Evolutionary conservation across 2,888 invertebrate species (phyloP).

Genomic region (Lymantria dispar): DNA sequence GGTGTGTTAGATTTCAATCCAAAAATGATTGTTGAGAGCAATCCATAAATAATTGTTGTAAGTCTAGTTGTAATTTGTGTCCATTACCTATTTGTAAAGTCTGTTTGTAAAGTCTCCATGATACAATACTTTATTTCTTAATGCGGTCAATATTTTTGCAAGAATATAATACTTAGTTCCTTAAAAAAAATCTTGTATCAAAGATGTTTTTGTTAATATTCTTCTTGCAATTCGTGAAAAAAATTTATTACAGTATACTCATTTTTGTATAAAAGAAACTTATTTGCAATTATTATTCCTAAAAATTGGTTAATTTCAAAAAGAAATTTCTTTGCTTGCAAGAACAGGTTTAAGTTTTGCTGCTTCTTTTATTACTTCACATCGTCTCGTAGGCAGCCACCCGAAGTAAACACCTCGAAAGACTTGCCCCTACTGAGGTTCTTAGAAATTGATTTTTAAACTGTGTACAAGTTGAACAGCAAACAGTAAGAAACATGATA

Average conservation of each 20-base stretch:
- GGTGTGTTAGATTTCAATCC: too few species aligned
- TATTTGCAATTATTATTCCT: constrained; percentile 58
- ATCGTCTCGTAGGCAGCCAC: constrained; percentile 46
- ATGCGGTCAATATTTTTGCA: too few species aligned
- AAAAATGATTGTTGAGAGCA: too few species aligned
- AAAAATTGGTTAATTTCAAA: constrained; percentile 65
- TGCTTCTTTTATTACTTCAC: constrained; percentile 23
- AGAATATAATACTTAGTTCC: too few species aligned
- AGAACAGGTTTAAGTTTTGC: constrained; percentile 56
- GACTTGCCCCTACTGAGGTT: constrained; percentile 61
- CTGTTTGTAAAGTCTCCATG: too few species aligned
- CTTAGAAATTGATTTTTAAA: constrained; percentile 78
- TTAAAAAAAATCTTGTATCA: too few species aligned
- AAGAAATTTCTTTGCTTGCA: constrained; percentile 50
- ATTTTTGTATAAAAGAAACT: constrained; percentile 51
- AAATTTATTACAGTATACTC: constrained; percentile 40
- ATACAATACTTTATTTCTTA: too few species aligned
- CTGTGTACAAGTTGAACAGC: constrained; percentile 64
- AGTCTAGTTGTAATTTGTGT: too few species aligned
- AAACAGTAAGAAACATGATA: constrained; percentile 62
- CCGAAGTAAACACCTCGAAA: constrained; percentile 67
- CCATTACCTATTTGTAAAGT: too few species aligned
- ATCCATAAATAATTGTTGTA: too few species aligned
- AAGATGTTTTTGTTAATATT: constrained; percentile 45
- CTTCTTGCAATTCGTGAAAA: constrained; percentile 45